Base-by-base conservation (phyloP, 1,140 invertebrate species). In the Drosophila eugracilis region DNA sequence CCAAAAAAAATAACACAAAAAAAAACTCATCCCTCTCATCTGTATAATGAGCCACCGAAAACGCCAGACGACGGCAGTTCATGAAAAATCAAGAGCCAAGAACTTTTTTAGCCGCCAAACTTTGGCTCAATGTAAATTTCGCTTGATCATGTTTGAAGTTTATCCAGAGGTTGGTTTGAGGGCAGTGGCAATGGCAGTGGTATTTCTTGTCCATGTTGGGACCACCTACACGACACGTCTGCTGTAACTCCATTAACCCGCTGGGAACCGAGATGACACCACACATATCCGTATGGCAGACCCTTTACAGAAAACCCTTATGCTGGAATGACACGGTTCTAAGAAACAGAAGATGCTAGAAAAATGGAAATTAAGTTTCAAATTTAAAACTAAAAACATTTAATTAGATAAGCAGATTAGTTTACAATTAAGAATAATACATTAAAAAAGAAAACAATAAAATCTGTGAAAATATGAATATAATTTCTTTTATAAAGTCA, bases 31-130 rank as follows among this genome's bases (percentile, higher is more conserved):
- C 5, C 32, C 37, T 5, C 34, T 14, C 50, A 44, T 42, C 70
- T 47, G 62, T 73, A 88, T 86, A 88, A 86, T 88, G 81, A 86
- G 83, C 67, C 77, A 57, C 55, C 73, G 22, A 70, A 58, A 70
- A 58, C 67, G 77, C 76, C 75, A 74, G 69, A 70, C 78, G 79
- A 30, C 21, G 69, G 57, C 75, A 83, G 80, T 86, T 86, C 80
- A 85, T 86, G 75, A 81, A 86, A 86, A 72, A 58, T 85, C 62
- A 83, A 74, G 52, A 70, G 75, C 59, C 69, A 67, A 84, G 62
- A 85, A 85, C 59, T 86, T 80, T 80, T 41, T 75, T 58, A 67
- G 59, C 71, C 36, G 12, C 47, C 28, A 67, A 69, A 78, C 75
- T 78, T 71, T 71, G 36, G 19, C 17, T 58, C 69, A 32, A 62